Percentiles rank a stretch among this genome's conserved stretches.
These are phyloP conservation scores for Mimas tiliae DNA, from an alignment of 2,888 invertebrate genomes.

Conservation along the genomic window DNA sequence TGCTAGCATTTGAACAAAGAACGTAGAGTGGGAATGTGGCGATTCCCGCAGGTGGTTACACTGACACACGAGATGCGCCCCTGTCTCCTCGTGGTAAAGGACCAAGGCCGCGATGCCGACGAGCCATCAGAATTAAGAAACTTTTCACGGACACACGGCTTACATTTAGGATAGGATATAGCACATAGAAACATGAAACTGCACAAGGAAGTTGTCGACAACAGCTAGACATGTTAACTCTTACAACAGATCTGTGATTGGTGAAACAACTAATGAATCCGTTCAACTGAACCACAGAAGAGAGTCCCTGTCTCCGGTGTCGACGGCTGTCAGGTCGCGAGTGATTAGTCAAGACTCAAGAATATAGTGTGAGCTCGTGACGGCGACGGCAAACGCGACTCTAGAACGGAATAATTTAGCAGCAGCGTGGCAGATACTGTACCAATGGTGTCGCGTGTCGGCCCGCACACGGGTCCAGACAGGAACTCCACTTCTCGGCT, in stretches of 20 bases:
- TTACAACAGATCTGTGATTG: conserved; percentile 21
- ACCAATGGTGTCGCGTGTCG: conserved; percentile 18
- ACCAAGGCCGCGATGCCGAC: conserved; percentile 12
- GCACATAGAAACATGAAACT: conserved; percentile 24
- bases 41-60: not conserved
- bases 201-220: conserved; percentile 16
- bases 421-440: not conserved
- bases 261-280: conserved; percentile 24
- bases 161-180: conserved; percentile 22
- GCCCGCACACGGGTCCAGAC: conserved; percentile 21
- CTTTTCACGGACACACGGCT: conserved; percentile 8
- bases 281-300: conserved; percentile 24
- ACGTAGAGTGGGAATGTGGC: not conserved
- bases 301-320: conserved; percentile 24
- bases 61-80: conserved; percentile 5
- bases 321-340: not conserved
- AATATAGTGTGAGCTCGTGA: not conserved
- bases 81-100: conserved; percentile 17
- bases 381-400: conserved; percentile 1
- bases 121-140: conserved; percentile 12
- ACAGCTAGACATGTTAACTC: conserved; percentile 18
- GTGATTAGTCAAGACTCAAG: not conserved
- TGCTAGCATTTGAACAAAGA: not conserved
- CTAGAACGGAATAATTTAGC: conserved; percentile 4
- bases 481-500: conserved; percentile 24